Evolutionary conservation across 2,888 invertebrate genomes (phyloP).

Genomic region (Taphrorychus bicolor): DNA sequence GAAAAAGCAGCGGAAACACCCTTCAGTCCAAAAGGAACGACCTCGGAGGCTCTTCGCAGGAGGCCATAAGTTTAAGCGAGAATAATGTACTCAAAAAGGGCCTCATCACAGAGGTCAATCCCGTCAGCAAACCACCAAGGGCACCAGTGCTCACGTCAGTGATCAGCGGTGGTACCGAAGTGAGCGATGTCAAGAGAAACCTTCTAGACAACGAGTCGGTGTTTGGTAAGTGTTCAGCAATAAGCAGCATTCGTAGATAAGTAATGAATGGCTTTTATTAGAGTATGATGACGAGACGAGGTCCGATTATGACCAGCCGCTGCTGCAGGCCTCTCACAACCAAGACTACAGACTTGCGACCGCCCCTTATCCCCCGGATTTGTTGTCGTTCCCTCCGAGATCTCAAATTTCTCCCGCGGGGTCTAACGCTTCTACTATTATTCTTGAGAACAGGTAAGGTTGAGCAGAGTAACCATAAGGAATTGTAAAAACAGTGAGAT

Average conservation of each 20-base stretch:
- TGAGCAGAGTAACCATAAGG: no score
- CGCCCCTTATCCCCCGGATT: constrained; percentile 77
- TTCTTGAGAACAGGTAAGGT: constrained; percentile 68
- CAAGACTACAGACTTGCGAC: constrained; percentile 45
- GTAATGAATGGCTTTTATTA: constrained; percentile 44
- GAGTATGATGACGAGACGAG: constrained; percentile 74
- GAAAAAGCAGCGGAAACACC: constrained; percentile 45
- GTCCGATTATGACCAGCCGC: constrained; percentile 70
- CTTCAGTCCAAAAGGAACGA: constrained; percentile 51
- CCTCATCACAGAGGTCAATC: constrained; percentile 82
- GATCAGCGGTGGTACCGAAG: constrained; percentile 78
- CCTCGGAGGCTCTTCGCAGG: constrained; percentile 54
- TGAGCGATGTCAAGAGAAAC: constrained; percentile 82
- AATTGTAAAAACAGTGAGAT: no score
- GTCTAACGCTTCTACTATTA: constrained; percentile 82
- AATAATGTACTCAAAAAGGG: constrained; percentile 87
- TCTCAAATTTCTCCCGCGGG: constrained; percentile 74
- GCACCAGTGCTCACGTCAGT: constrained; percentile 77
- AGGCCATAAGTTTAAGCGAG: constrained; percentile 76
- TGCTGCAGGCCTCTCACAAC: constrained; percentile 64
- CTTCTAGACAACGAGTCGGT: constrained; percentile 77
- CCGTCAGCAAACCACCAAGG: constrained; percentile 82
- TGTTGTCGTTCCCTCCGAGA: constrained; percentile 78
- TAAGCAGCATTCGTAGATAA: neutral
- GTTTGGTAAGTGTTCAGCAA: constrained; percentile 5